Base-by-base conservation (phyloP, 2,113 vertebrate species). In the Spizaetus ornatus region DNA sequence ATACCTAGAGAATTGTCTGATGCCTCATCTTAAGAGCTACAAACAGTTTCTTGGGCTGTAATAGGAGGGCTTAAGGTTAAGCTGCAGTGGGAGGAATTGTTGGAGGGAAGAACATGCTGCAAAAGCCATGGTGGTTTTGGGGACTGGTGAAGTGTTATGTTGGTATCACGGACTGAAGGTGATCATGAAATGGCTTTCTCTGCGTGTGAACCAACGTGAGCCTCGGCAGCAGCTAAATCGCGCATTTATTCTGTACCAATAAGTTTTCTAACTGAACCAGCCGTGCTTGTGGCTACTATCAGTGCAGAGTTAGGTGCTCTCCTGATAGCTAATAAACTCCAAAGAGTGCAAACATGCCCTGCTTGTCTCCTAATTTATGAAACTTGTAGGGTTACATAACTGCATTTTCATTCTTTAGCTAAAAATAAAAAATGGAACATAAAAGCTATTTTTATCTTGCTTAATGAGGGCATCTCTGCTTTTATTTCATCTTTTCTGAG, bases 341-440 rank as follows among this genome's bases (percentile, higher is more conserved):
- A 8, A 5, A 40, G 90, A 56, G 73, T 6, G 26, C 91, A 74
- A 61, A 48, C 53, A 3, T 53, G 84, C 69, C 94, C 95, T 22
- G 83, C 83, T 92, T 26, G 70, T 71, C 94, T 97, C 74, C 48
- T 43, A 7, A 58, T 91, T 90, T 71, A 40, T 18, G 1, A 88
- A 80, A 65, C 47, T 58, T 29, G 73, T 89, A 34, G 82, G 73
- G 59, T 98, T 98, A 97, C 36, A 12, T 98, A 98, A 98, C 95
- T 50, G 72, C 69, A 66, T 84, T 91, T 95, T 96, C 88, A 86
- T 95, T 93, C 95, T 95, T 80, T 71, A 38, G 96, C 96, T 98
- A 91, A 98, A 98, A 98, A 98, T 97, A 98, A 96, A 90, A 98
- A 98, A 79, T 97, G 92, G 98, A 97, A 87, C 98, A 95, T 85